phyloP scores from a whole-genome alignment of 2,888 invertebrate species.

The Drosophila seclusa region DNA sequence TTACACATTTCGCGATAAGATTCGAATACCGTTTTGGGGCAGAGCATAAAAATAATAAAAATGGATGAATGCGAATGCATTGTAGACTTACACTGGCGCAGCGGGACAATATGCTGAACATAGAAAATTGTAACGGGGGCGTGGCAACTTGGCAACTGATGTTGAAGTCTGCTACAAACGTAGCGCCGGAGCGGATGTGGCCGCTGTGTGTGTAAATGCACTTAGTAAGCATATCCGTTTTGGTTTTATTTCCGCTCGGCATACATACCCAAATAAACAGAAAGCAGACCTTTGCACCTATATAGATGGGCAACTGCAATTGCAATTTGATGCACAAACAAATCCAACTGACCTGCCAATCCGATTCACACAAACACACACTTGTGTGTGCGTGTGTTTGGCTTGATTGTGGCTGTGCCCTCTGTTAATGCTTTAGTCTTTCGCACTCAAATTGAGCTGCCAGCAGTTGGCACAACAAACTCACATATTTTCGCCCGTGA shows the following conservation, averaged over 20 bases:
- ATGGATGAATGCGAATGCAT: constrained; percentile 47
- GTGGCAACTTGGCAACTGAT: constrained; percentile 22
- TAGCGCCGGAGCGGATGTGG: constrained; percentile 63
- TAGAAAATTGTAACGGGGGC: constrained; percentile 1
- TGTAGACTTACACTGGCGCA: constrained; percentile 13
- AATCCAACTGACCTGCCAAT: constrained; percentile 52
- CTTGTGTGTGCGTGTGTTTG: constrained; percentile 8
- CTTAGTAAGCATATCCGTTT: constrained; percentile 79
- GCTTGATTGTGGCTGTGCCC: constrained; percentile 30
- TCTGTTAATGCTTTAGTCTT: constrained; percentile 49
- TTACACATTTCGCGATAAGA: not conserved
- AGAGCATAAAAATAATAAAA: constrained; percentile 41
- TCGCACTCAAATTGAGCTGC: constrained; percentile 61
- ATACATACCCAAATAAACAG: constrained; percentile 28
- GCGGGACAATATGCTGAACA: constrained; percentile 6
- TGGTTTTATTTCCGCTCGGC: constrained; percentile 74
- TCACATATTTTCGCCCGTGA: constrained; percentile 48
- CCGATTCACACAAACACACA: constrained; percentile 23
- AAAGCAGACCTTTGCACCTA: constrained; percentile 18
- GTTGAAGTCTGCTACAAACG: constrained; percentile 50
- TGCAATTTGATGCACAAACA: constrained; percentile 78
- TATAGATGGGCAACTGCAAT: constrained; percentile 59
- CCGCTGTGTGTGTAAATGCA: constrained; percentile 65
- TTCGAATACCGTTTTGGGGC: not conserved
- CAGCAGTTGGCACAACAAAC: constrained; percentile 19